A percentile compares a stretch with the other conserved stretches of the same genome.
phyloP scores from a whole-genome alignment of 2,113 vertebrate species.

The Polypterus senegalus region DNA sequence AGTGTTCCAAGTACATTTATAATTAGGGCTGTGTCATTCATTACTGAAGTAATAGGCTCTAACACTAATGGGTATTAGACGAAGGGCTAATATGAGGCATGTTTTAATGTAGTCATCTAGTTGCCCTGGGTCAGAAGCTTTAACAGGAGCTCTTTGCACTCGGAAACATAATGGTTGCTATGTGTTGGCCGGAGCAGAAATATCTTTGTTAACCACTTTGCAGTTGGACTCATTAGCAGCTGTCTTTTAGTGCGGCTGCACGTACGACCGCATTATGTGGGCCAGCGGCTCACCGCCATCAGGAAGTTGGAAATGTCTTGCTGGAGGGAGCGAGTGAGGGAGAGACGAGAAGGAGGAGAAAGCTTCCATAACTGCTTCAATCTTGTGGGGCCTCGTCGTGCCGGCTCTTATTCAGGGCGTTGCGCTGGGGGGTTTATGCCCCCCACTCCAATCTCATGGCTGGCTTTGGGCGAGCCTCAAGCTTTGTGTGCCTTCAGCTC shows the following conservation, averaged over 20 bases:
- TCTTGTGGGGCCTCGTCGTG: no score
- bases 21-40: conserved; percentile 91
- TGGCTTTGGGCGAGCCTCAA: no score
- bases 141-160: conserved; percentile 47
- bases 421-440: no score
- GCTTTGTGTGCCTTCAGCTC: no score
- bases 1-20: conserved; percentile 85
- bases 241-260: conserved; percentile 7
- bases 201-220: conserved; percentile 39
- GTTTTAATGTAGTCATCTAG: conserved; percentile 55
- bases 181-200: conserved; percentile 43
- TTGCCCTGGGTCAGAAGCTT: conserved; percentile 48
- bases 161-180: conserved; percentile 63
- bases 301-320: no score
- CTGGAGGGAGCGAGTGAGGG: no score
- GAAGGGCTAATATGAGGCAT: conserved; percentile 46
- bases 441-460: no score
- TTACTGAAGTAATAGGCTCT: conserved; percentile 73
- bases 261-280: no score
- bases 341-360: no score
- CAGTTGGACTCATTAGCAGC: conserved; percentile 25
- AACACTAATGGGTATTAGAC: conserved; percentile 80
- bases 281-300: no score
- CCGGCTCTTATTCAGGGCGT: no score
- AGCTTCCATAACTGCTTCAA: no score